These are phyloP conservation scores for Epicauta chinensis DNA, from an alignment of 1,140 invertebrate genomes.

Conservation along the genomic window DNA sequence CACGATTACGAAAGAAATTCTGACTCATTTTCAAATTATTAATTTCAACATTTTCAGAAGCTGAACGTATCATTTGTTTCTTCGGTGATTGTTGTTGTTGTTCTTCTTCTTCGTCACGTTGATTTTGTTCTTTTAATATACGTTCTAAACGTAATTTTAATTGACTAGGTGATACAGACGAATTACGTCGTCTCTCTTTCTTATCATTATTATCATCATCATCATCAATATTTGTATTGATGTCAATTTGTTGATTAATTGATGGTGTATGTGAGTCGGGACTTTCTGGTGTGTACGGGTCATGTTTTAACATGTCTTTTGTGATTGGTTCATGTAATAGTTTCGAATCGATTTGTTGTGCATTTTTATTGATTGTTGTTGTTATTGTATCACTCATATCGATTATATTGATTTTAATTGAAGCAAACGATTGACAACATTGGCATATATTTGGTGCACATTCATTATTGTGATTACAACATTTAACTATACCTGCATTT, in stretches of 20 bases:
- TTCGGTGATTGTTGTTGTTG: too few species aligned
- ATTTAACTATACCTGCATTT: slow-evolving; percentile 72
- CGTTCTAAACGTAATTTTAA: slow-evolving; percentile 37
- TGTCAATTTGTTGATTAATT: slow-evolving; percentile 18
- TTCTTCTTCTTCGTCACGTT: too few species aligned
- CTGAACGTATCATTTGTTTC: slow-evolving; percentile 26
- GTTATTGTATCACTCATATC: slow-evolving; percentile 34
- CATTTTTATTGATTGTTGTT: slow-evolving; percentile 24
- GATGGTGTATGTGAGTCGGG: slow-evolving; percentile 64
- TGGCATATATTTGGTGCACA: slow-evolving; percentile 45
- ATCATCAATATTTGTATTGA: background rate
- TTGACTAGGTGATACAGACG: slow-evolving; percentile 32
- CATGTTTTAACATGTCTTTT: slow-evolving; percentile 45
- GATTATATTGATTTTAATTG: slow-evolving; percentile 45
- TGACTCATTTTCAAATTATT: slow-evolving; percentile 5
- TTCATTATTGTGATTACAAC: slow-evolving; percentile 48
- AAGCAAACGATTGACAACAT: slow-evolving; percentile 47
- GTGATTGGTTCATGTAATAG: slow-evolving; percentile 49
- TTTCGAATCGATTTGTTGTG: slow-evolving; percentile 39
- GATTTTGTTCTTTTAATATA: slow-evolving; percentile 22
- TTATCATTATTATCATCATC: background rate
- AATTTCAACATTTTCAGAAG: slow-evolving; percentile 24
- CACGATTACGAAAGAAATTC: slow-evolving; percentile 22
- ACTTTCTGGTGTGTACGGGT: slow-evolving; percentile 72
- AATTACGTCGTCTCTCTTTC: slow-evolving; percentile 15